Conservation (phyloP, 2,113 vertebrate species). For the Hippocampus guttulatus region DNA sequence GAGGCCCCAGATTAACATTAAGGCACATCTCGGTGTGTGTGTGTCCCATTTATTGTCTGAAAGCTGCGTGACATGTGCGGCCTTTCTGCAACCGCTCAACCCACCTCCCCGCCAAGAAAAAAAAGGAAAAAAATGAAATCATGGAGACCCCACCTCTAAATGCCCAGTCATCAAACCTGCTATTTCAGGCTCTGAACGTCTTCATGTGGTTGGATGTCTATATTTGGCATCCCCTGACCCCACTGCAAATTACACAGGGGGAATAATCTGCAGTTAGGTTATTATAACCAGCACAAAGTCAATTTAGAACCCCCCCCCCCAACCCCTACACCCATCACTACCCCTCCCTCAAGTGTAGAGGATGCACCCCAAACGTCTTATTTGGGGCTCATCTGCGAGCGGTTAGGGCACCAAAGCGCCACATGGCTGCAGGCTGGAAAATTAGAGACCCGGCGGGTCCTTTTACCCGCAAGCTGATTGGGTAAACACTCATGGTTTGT, state of each 20-base stretch:
- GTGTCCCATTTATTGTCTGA: constrained; percentile 32
- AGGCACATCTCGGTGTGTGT: constrained; percentile 26
- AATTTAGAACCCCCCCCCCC: constrained; percentile 4
- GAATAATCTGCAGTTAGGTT: constrained; percentile 69
- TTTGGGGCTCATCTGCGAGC: constrained; percentile 70
- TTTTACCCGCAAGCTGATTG: constrained; percentile 28
- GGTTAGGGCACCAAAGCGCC: constrained; percentile 68
- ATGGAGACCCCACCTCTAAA: constrained; percentile 64
- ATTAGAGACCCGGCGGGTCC: constrained; percentile 59
- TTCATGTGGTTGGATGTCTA: constrained; percentile 70
- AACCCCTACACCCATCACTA: neutral
- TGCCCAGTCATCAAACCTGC: constrained; percentile 66
- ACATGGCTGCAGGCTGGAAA: constrained; percentile 68
- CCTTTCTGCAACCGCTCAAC: constrained; percentile 48
- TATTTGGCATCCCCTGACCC: constrained; percentile 67
- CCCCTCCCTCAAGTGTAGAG: constrained; percentile 42
- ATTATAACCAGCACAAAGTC: constrained; percentile 66
- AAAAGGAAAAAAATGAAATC: neutral
- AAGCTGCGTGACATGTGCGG: constrained; percentile 23
- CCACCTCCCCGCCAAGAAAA: neutral
- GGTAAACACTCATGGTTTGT: constrained; percentile 7
- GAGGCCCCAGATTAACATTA: constrained; percentile 32
- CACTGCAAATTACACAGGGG: constrained; percentile 62
- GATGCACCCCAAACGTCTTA: constrained; percentile 63
- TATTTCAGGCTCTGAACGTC: constrained; percentile 58